phyloP scores from a whole-genome alignment of 1,140 invertebrate genomes.

The Pseudachorutes palmiensis region DNA sequence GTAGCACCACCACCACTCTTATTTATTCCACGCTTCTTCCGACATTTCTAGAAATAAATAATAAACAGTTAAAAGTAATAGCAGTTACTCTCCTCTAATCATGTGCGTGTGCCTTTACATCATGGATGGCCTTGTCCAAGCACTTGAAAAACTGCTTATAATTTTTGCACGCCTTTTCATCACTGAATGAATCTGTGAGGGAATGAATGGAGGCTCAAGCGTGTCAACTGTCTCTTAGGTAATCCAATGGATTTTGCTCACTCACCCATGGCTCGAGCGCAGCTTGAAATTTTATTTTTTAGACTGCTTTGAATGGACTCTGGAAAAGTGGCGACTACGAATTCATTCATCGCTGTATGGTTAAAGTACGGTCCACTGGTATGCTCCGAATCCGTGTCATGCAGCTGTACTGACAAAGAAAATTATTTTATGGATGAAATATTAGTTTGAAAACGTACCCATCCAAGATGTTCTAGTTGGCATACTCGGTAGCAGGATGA shows the following conservation, averaged over 20 bases:
- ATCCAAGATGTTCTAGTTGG: neutral
- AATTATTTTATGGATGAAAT: neutral
- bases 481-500: slow-evolving; percentile 2
- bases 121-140: slow-evolving; percentile 6
- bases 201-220: neutral
- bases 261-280: neutral
- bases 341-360: neutral
- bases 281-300: neutral
- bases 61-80: no score
- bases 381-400: slow-evolving; percentile 2
- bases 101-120: neutral
- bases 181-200: neutral
- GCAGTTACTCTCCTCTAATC: neutral
- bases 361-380: slow-evolving; percentile 4
- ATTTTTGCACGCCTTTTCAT: slow-evolving; percentile 1
- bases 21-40: neutral
- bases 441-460: neutral
- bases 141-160: slow-evolving; percentile 6
- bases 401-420: neutral
- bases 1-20: no score
- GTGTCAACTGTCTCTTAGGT: neutral
- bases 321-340: neutral
- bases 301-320: neutral
- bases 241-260: neutral
- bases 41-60: neutral